Base-by-base conservation (phyloP, 1,140 invertebrate species). In the Asobara japonica region DNA sequence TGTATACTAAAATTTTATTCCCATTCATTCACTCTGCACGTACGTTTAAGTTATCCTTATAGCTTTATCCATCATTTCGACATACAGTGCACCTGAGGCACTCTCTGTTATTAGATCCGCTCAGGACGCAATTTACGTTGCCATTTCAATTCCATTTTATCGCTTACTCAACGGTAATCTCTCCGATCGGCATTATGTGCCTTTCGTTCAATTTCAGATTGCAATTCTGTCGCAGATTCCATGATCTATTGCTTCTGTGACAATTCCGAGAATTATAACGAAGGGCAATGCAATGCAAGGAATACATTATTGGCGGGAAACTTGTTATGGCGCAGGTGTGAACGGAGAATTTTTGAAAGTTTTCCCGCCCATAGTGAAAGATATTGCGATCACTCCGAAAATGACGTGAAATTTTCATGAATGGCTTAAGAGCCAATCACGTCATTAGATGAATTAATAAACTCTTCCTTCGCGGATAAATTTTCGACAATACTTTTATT, bases 401-500 rank as follows among this genome's bases (percentile, higher is more conserved):
- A n/a, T n/a, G n/a, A n/a, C n/a, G n/a, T n/a, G n/a, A n/a, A n/a
- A n/a, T n/a, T n/a, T n/a, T n/a, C n/a, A n/a, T n/a, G n/a, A n/a
- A n/a, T n/a, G n/a, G n/a, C n/a, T n/a, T n/a, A n/a, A n/a, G n/a
- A n/a, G n/a, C n/a, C n/a, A n/a, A n/a, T n/a, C n/a, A n/a, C n/a
- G n/a, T n/a, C n/a, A n/a, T n/a, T n/a, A n/a, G n/a, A n/a, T n/a
- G n/a, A n/a, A n/a, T n/a, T n/a, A n/a, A n/a, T n/a, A n/a, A n/a
- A n/a, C n/a, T n/a, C n/a, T n/a, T n/a, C n/a, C n/a, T n/a, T n/a
- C n/a, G n/a, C n/a, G n/a, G n/a, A n/a, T 56, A 6, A 65, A 36
- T 70, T 68, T 74, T 71, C 31, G 68, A 74, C 73, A 74, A 74
- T 77, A 65, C 66, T 81, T 81, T 84, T 85, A 85, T 84, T 82